Base-by-base conservation (phyloP, 2,113 vertebrate species). In the Thalassoma bifasciatum region DNA sequence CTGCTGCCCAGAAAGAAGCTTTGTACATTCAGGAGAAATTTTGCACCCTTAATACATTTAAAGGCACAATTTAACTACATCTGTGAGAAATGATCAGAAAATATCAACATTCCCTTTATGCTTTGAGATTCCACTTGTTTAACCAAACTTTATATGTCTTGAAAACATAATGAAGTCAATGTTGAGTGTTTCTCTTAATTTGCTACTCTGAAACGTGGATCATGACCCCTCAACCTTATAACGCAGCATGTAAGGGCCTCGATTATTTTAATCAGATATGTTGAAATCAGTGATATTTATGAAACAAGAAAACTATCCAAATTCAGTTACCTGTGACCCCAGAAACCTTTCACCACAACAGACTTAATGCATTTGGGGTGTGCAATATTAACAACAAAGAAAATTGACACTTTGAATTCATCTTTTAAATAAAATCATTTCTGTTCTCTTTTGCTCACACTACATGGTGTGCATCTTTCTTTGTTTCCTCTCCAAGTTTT, bases 1-100 rank as follows among this genome's bases (percentile, higher is more conserved):
- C 86, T 87, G 62, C 69, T 91, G 86, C 0, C 34, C 67, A 81
- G 22, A 24, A 50, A 58, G 22, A 72, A 14, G 54, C 24, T 51
- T 51, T 46, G 54, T 4, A 10, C 46, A 38, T 49, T 11, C 16
- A 22, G 46, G 38, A 23, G 10, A 0, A 10, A 47, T 11, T 21
- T 40, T 54, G 34, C 17, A 21, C 23, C 21, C 23, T 14, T 14
- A 23, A n/a, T 37, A 14, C 36, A 59, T 46, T 54, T 49, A 12
- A 69, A 42, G 47, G 23, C 23, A 30, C n/a, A 23, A 49, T 53
- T 3, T 65, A 10, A 62, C 47, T 22, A 16, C 21, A 46, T n/a
- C 30, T 42, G 26, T 50, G 37, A 50, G 42, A 40, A 11, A 26
- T 36, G 38, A 49, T 56, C 9, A 16, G 8, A 19, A 19, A 19